Base-by-base conservation (phyloP, 2,797 vertebrate species). In the Loris lydekkerianus region DNA sequence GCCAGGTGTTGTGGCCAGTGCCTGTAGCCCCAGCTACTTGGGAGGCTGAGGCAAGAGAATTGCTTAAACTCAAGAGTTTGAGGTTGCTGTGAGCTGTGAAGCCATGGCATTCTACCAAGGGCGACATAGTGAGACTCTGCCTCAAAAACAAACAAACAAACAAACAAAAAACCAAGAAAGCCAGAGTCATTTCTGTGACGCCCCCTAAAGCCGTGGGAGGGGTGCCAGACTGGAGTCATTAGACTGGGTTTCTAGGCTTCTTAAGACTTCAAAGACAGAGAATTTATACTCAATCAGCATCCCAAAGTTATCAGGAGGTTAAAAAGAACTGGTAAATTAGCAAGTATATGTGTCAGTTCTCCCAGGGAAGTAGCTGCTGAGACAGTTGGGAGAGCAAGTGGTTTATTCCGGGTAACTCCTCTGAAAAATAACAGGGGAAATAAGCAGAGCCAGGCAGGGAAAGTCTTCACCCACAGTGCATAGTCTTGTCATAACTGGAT, bases 251-350 rank as follows among this genome's bases (percentile, higher is more conserved):
- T 76, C 69, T n/a, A 46, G 56, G 27, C 43, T 88, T 65, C 63
- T 53, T 70, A 40, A 58, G 34, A 88, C 53, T 75, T 89, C 78
- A 88, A 72, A 86, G 75, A 67, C 10, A 89, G 56, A 18, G 13
- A 6, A 53, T 69, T 61, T 11, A 40, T 82, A 78, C 43, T 49
- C 23, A 7, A 1, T 76, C 20, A 78, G 53, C 23, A n/a, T 56
- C 43, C 27, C 23, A 58, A 73, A 11, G 7, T 58, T 92, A 69
- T 1, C 34, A 43, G 37, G 27, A 81, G 29, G 25, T 84, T 76
- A 87, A 77, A 87, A 83, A 27, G 46, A 94, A 80, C 46, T 37
- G 82, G 29, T 60, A 37, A 88, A 20, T 88, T 56, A 69, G 46
- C 53, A 67, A 23, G 63, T 34, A 31, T 58, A 8, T 67, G 53